Percentiles rank a stretch among this genome's conserved stretches.
phyloP scores from a whole-genome alignment of 1,140 invertebrate species.

The Octopus bimaculoides region DNA sequence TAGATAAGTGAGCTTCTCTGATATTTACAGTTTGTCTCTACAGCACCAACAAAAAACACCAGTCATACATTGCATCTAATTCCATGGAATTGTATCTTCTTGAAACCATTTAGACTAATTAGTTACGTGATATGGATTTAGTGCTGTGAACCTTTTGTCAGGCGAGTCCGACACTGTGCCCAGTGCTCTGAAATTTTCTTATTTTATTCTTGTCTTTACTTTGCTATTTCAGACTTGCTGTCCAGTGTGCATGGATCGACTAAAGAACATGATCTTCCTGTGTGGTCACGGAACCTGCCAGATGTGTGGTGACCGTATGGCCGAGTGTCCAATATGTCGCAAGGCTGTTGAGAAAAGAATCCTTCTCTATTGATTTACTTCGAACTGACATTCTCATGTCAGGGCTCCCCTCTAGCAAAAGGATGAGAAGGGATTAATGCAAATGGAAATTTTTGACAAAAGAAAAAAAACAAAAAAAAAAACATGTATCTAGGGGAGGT shows the following conservation, averaged over 20 bases:
- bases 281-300: constrained; percentile 97
- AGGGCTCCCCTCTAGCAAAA: background rate
- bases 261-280: constrained; percentile 98
- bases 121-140: no score
- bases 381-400: background rate
- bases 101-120: no score
- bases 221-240: constrained; percentile 81
- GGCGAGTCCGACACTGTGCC: no score
- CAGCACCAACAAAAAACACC: no score
- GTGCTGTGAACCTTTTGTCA: no score
- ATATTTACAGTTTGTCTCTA: no score
- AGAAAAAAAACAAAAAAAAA: no score
- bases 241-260: constrained; percentile 92
- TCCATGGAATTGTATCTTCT: no score
- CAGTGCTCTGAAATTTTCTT: background rate
- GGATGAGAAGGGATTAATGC: background rate
- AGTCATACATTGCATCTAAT: no score
- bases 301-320: constrained; percentile 96
- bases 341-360: constrained; percentile 94
- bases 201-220: constrained; percentile 11
- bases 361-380: constrained; percentile 71
- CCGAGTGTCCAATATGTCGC: constrained; percentile 94
- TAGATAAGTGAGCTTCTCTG: no score
- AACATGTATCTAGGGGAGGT: no score
- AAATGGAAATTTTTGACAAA: background rate